Evolutionary conservation across 2,113 vertebrate species (phyloP).

Genomic region (Todiramphus saurophagus): DNA sequence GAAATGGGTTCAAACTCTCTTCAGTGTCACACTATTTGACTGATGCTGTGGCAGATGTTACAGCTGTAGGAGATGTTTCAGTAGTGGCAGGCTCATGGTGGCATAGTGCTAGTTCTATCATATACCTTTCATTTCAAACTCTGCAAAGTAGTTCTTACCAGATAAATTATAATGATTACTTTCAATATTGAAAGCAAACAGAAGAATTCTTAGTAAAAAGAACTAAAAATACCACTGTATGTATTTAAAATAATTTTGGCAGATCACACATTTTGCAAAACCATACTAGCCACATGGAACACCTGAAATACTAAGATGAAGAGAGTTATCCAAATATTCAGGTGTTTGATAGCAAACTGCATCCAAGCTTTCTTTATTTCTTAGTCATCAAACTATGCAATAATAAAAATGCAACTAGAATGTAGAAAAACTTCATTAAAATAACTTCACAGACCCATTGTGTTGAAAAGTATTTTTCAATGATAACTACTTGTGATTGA

Average conservation of each 20-base stretch:
- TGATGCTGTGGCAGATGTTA: not conserved
- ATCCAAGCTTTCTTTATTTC: not conserved
- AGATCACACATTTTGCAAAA: not conserved
- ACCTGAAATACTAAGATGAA: not conserved
- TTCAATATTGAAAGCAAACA: not conserved
- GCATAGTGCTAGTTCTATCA: not conserved
- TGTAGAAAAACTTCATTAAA: not conserved
- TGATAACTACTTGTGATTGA: not conserved
- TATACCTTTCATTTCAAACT: not conserved
- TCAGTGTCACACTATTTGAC: fast-evolving
- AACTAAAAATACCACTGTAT: not conserved
- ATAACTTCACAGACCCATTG: not conserved
- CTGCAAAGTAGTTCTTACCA: not conserved
- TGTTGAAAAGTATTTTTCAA: not conserved
- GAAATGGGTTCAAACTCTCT: not conserved
- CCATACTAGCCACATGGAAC: not conserved
- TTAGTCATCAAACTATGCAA: not conserved
- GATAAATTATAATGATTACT: not conserved
- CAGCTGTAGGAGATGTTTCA: not conserved
- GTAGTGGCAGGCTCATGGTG: not conserved
- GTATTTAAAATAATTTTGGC: not conserved
- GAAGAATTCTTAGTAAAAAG: not conserved
- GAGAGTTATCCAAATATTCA: not conserved
- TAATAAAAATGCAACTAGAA: not conserved
- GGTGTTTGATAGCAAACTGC: not conserved